Percentiles rank a stretch among this genome's conserved stretches.
Conservation (phyloP, 2,797 vertebrate species). For the Choloepus didactylus region DNA sequence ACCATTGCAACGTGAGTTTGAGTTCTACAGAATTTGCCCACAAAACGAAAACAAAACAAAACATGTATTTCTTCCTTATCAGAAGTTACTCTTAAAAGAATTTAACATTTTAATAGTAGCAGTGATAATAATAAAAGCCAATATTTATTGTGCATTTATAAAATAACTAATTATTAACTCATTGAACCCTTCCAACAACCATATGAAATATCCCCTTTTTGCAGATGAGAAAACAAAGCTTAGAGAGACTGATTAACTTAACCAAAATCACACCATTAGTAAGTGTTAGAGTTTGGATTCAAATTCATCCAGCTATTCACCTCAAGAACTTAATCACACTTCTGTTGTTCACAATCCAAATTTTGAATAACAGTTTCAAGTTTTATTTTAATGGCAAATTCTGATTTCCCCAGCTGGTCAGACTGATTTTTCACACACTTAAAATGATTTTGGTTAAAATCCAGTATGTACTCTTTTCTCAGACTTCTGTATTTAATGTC, state of each 20-base stretch:
- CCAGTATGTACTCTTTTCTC: constrained; percentile 18
- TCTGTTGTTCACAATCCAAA: constrained; percentile 26
- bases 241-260: background rate
- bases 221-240: constrained; percentile 18
- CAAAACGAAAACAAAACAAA: background rate
- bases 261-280: background rate
- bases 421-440: constrained; percentile 40
- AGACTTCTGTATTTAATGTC: constrained; percentile 4
- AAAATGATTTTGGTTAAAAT: constrained; percentile 51
- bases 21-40: background rate
- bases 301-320: background rate
- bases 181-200: constrained; percentile 38
- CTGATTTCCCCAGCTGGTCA: background rate
- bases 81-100: constrained; percentile 23
- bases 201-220: background rate
- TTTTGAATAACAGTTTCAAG: background rate
- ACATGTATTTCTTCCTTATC: background rate
- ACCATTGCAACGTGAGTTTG: background rate
- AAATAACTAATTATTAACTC: constrained; percentile 31
- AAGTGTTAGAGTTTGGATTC: constrained; percentile 12
- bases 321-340: constrained; percentile 26
- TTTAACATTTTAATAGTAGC: background rate
- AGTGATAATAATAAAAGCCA: background rate
- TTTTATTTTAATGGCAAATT: constrained; percentile 27
- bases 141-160: background rate